phyloP scores from a whole-genome alignment of 2,113 vertebrate genomes.

The Marmota monax region DNA sequence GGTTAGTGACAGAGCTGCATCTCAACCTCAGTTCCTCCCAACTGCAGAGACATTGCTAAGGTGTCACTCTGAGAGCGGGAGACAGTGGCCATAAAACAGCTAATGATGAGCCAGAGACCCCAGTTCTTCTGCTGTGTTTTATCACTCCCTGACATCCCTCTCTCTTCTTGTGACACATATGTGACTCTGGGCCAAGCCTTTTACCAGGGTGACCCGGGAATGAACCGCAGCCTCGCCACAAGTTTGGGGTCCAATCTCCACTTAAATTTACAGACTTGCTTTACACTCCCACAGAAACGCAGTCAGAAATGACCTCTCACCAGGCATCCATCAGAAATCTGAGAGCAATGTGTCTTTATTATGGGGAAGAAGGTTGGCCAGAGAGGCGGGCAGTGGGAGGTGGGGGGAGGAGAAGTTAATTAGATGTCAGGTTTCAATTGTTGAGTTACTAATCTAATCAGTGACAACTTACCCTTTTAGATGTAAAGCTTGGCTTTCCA shows the following conservation, averaged over 20 bases:
- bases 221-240: background rate
- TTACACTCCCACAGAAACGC: conserved; percentile 70
- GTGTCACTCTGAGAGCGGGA: background rate
- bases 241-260: background rate
- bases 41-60: background rate
- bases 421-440: conserved; percentile 78
- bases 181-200: background rate
- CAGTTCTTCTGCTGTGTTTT: background rate
- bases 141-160: background rate
- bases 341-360: conserved; percentile 73
- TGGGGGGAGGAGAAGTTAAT: conserved; percentile 62
- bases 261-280: conserved; percentile 1
- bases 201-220: background rate
- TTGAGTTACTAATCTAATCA: conserved; percentile 81
- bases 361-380: conserved; percentile 8
- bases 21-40: background rate
- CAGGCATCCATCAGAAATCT: conserved; percentile 64
- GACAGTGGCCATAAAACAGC: background rate
- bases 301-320: conserved; percentile 60
- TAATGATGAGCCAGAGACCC: background rate
- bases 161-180: background rate
- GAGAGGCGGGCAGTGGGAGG: background rate
- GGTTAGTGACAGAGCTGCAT: background rate
- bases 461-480: conserved; percentile 79
- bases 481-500: conserved; percentile 82